These are phyloP conservation scores for Rhadinocentrus ornatus DNA, from an alignment of 2,797 vertebrate species.

Conservation along the genomic window DNA sequence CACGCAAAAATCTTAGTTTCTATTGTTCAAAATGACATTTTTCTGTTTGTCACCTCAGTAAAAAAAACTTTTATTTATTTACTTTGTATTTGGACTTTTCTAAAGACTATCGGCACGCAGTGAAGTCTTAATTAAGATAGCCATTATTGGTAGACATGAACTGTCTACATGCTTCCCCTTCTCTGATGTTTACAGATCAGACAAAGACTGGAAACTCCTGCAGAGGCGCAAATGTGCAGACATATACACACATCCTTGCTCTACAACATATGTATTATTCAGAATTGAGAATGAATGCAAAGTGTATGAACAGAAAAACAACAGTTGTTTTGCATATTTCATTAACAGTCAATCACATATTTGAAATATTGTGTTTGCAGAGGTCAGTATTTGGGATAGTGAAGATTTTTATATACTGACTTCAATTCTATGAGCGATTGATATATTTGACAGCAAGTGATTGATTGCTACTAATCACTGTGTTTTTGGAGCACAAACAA, in stretches of 20 bases:
- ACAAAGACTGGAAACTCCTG: slow-evolving; percentile 45
- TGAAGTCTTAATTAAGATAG: slow-evolving; percentile 20
- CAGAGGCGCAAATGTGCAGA: slow-evolving; percentile 22
- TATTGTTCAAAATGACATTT: slow-evolving; percentile 13
- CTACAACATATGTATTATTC: slow-evolving; percentile 31
- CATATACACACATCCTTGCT: neutral
- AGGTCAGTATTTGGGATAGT: neutral
- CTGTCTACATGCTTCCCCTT: slow-evolving; percentile 16
- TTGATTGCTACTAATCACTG: neutral
- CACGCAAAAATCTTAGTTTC: neutral
- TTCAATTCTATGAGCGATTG: neutral
- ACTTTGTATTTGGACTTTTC: slow-evolving; percentile 2
- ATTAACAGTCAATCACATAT: slow-evolving; percentile 6
- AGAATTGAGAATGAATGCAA: slow-evolving; percentile 16
- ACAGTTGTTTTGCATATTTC: slow-evolving; percentile 19
- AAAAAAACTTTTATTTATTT: neutral
- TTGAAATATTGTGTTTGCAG: slow-evolving; percentile 7
- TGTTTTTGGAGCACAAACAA: neutral
- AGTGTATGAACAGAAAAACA: neutral
- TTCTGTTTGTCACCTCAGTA: slow-evolving; percentile 8
- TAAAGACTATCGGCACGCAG: neutral
- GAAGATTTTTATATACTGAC: neutral
- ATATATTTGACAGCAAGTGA: neutral
- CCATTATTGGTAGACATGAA: slow-evolving; percentile 24
- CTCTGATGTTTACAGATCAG: slow-evolving; percentile 47